Evolutionary conservation across 2,797 vertebrate species (phyloP).

Genomic region (Kryptolebias ocellatus): DNA sequence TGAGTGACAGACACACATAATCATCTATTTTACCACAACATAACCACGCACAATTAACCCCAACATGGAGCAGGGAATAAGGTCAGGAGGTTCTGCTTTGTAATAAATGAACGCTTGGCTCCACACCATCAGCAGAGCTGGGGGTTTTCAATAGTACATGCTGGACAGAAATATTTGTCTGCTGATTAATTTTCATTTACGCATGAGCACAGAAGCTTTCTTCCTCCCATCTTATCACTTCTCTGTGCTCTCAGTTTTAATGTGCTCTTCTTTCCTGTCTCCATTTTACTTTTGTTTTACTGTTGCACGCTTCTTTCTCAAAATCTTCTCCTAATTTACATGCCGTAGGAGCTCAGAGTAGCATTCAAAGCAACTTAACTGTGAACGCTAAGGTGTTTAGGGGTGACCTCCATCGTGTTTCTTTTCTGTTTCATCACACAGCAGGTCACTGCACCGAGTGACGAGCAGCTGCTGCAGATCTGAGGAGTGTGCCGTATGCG

Average conservation of each 20-base stretch:
- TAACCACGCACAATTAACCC: slow-evolving; percentile 8
- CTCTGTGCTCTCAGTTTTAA: slow-evolving; percentile 33
- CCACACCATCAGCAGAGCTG: slow-evolving; percentile 37
- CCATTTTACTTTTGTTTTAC: slow-evolving; percentile 13
- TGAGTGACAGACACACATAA: neutral
- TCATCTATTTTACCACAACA: neutral
- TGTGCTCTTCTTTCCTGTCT: slow-evolving; percentile 4
- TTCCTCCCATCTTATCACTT: neutral
- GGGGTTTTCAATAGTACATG: slow-evolving; percentile 28
- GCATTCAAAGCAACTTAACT: slow-evolving; percentile 30
- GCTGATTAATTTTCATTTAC: slow-evolving; percentile 44
- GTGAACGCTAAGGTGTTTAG: slow-evolving; percentile 18
- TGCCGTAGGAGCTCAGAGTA: slow-evolving; percentile 33
- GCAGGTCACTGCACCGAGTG: slow-evolving; percentile 21
- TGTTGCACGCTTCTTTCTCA: slow-evolving; percentile 20
- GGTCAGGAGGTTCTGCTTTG: slow-evolving; percentile 45
- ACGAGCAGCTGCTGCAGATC: slow-evolving; percentile 24
- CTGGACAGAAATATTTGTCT: slow-evolving; percentile 37
- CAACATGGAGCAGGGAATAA: slow-evolving; percentile 25
- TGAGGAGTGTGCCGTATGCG: slow-evolving; percentile 3
- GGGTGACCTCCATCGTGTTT: slow-evolving; percentile 49
- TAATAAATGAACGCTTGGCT: slow-evolving; percentile 52
- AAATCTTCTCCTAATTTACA: slow-evolving; percentile 42
- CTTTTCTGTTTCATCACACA: slow-evolving; percentile 55
- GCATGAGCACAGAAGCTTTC: neutral